Conservation (phyloP, 2,113 vertebrate genomes). For the Gobius niger region DNA sequence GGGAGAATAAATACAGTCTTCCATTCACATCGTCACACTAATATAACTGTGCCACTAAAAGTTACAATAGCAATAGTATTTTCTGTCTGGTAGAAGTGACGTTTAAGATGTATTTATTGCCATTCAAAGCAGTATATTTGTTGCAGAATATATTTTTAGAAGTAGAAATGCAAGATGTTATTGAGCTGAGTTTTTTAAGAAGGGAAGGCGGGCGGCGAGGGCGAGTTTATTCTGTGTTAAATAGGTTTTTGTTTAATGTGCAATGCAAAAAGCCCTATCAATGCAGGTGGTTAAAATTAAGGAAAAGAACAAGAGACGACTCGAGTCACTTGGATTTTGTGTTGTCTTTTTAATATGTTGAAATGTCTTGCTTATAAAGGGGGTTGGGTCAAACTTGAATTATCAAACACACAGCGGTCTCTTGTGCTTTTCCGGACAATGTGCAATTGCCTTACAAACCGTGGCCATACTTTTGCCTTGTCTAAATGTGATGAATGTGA, state of each 20-base stretch:
- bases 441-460: slow-evolving; percentile 38
- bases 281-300: slow-evolving; percentile 1
- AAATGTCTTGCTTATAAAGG: no score
- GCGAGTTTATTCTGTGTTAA: neutral
- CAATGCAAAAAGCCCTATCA: neutral
- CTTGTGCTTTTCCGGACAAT: neutral
- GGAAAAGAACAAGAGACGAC: neutral
- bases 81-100: slow-evolving; percentile 3
- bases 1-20: neutral
- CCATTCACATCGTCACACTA: slow-evolving; percentile 13
- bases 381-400: no score
- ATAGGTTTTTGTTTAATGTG: neutral
- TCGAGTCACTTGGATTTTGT: neutral
- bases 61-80: slow-evolving; percentile 38
- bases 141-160: slow-evolving; percentile 35
- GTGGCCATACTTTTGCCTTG: slow-evolving; percentile 19
- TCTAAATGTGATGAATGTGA: slow-evolving; percentile 18
- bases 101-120: slow-evolving; percentile 18
- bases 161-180: slow-evolving; percentile 22
- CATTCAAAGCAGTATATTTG: slow-evolving; percentile 22
- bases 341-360: no score
- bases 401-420: neutral
- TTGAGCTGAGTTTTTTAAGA: neutral
- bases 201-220: neutral
- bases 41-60: neutral